These are phyloP conservation scores for Cyphomyrus discorhynchus DNA, from an alignment of 2,113 vertebrate species.

Conservation along the genomic window DNA sequence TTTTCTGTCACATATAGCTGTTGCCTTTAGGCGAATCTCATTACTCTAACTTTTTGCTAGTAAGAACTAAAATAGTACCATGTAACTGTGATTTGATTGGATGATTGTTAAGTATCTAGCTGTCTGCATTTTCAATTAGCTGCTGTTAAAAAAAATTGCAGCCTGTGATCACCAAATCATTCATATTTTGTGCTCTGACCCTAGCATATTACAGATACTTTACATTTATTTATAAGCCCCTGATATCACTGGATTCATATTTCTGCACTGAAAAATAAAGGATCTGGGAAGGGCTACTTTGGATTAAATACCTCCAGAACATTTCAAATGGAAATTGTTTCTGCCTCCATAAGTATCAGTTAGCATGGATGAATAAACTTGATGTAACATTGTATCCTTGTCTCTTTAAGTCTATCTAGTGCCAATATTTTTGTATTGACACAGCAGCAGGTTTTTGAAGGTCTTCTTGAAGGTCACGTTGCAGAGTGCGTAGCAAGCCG, in stretches of 20 bases:
- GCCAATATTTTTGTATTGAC: constrained; percentile 94
- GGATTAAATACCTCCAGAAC: background rate
- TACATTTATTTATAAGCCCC: background rate
- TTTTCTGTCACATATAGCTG: background rate
- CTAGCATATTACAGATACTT: background rate
- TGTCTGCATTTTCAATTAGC: background rate
- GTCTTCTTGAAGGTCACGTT: constrained; percentile 99
- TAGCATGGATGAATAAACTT: background rate
- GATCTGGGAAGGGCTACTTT: background rate
- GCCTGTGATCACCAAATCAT: background rate
- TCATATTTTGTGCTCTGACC: background rate
- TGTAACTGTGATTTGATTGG: constrained; percentile 13
- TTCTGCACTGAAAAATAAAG: background rate
- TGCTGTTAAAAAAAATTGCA: background rate
- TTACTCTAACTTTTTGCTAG: background rate
- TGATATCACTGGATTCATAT: background rate
- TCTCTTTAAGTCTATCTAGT: constrained; percentile 72
- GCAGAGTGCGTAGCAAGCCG: constrained; percentile 95
- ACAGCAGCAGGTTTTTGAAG: constrained; percentile 92
- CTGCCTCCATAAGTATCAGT: background rate
- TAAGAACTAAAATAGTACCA: background rate
- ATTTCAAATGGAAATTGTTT: background rate
- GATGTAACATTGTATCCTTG: background rate
- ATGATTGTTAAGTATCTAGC: background rate
- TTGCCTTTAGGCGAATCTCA: background rate